phyloP scores from a whole-genome alignment of 1,140 invertebrate species.

The Drosophila burlai region DNA sequence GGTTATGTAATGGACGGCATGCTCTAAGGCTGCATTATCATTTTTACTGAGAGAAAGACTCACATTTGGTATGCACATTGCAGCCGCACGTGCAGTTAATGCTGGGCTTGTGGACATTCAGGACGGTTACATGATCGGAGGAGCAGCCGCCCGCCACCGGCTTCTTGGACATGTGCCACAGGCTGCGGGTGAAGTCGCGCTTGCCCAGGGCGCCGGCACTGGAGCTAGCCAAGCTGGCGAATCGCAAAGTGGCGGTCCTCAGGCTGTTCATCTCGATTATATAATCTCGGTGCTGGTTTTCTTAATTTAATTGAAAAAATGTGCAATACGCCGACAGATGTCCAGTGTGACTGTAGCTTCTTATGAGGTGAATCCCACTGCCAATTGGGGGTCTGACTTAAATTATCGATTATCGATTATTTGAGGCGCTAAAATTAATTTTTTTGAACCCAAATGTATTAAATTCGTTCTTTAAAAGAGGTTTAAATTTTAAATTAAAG shows the following conservation, averaged over 20 bases:
- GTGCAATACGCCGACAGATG: slow-evolving; percentile 39
- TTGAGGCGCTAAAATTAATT: background rate
- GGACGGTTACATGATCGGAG: slow-evolving; percentile 58
- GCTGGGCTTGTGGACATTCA: slow-evolving; percentile 83
- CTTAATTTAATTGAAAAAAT: slow-evolving; percentile 47
- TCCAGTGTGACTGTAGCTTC: slow-evolving; percentile 11
- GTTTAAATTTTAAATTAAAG: background rate
- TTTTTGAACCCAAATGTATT: background rate
- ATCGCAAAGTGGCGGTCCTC: slow-evolving; percentile 87
- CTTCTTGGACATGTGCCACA: slow-evolving; percentile 89
- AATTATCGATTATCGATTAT: slow-evolving; percentile 5
- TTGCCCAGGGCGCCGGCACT: slow-evolving; percentile 86
- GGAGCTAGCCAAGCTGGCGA: slow-evolving; percentile 85
- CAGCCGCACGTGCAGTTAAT: slow-evolving; percentile 88
- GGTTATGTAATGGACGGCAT: slow-evolving; percentile 71
- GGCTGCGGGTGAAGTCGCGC: slow-evolving; percentile 88
- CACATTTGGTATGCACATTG: slow-evolving; percentile 90
- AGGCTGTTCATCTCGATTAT: slow-evolving; percentile 89
- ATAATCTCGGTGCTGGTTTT: slow-evolving; percentile 48
- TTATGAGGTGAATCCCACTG: background rate
- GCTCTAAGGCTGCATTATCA: background rate
- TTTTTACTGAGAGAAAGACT: slow-evolving; percentile 17
- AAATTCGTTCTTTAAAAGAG: background rate
- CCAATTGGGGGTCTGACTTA: background rate
- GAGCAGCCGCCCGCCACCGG: slow-evolving; percentile 44